phyloP scores from a whole-genome alignment of 2,888 invertebrate species.

The Cacoxenus indagator region DNA sequence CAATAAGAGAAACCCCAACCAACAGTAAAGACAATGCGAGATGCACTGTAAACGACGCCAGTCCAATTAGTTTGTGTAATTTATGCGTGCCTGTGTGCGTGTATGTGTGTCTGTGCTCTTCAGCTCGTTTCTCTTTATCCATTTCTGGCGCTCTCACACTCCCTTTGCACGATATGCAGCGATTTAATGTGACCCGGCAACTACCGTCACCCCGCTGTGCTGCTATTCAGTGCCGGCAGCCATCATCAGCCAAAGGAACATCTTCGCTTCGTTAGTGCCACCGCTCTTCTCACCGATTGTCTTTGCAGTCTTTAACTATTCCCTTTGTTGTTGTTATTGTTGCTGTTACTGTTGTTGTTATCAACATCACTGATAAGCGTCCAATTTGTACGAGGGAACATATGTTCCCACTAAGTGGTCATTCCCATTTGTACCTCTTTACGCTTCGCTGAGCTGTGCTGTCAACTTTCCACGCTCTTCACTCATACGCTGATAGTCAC shows the following conservation, averaged over 20 bases:
- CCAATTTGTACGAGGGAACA: conserved; percentile 18
- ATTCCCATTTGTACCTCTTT: conserved; percentile 7
- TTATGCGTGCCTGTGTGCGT: background rate
- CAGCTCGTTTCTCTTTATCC: no score
- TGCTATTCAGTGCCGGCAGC: no score
- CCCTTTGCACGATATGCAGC: no score
- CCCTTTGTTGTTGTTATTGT: background rate
- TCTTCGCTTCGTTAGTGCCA: background rate
- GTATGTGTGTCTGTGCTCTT: background rate
- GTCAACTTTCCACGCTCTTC: background rate
- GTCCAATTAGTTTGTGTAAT: conserved; percentile 15
- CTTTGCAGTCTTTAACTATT: background rate
- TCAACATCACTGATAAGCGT: conserved; percentile 19
- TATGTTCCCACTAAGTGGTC: conserved; percentile 16
- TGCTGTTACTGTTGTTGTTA: conserved; percentile 1
- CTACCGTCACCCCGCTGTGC: background rate
- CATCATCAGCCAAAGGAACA: no score
- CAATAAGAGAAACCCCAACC: no score
- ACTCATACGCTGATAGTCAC: no score
- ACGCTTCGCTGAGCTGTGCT: background rate
- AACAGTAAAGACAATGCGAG: background rate
- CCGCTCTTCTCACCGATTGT: background rate
- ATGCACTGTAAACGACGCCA: background rate
- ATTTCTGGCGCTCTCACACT: no score
- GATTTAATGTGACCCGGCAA: background rate